Conservation (phyloP, 2,113 vertebrate genomes). For the Hiodon alosoides region DNA sequence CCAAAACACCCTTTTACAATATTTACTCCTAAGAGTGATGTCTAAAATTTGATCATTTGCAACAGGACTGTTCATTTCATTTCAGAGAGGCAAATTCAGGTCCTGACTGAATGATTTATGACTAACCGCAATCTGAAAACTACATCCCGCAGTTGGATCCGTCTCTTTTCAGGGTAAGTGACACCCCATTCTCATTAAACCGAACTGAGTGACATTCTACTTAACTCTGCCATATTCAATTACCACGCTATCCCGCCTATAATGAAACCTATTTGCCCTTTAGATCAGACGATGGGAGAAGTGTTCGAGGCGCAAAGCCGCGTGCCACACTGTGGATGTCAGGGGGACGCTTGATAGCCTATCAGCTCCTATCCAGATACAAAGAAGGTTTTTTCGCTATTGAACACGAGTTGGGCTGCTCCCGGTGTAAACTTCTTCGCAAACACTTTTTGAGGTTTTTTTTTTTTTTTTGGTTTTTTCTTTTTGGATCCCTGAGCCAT, state of each 20-base stretch:
- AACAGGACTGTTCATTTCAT: background rate
- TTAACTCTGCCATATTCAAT: conserved; percentile 33
- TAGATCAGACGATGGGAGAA: background rate
- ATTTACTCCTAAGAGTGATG: background rate
- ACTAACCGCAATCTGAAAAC: background rate
- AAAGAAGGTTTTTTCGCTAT: background rate
- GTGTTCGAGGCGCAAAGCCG: background rate
- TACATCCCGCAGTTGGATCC: background rate
- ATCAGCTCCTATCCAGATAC: background rate
- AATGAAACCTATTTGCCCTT: conserved; percentile 37
- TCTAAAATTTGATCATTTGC: background rate
- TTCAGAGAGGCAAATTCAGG: background rate
- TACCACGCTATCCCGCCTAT: conserved; percentile 38
- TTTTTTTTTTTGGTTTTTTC: background rate
- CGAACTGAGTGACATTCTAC: conserved; percentile 47
- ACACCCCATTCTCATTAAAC: conserved; percentile 38
- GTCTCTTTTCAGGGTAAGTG: background rate
- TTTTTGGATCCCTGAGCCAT: background rate
- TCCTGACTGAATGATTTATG: background rate
- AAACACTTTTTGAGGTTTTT: background rate
- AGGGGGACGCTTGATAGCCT: background rate
- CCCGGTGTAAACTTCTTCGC: conserved; percentile 1
- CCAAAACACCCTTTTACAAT: background rate
- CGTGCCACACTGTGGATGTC: background rate
- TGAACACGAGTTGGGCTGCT: conserved; percentile 1